Base-by-base conservation (phyloP, 2,888 invertebrate genomes). In the Cacoxenus indagator region DNA sequence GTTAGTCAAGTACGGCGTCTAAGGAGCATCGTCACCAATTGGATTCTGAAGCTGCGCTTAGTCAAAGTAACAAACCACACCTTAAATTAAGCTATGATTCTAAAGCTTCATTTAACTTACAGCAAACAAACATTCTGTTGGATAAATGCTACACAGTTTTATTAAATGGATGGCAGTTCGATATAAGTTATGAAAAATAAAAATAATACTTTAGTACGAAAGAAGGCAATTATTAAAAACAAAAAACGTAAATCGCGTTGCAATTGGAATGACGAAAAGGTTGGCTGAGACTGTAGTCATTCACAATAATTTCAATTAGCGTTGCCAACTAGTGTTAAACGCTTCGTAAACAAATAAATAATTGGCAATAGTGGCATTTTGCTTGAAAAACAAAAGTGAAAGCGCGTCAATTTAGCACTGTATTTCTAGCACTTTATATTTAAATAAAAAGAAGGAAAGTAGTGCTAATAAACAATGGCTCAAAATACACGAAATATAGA, bases 51-150 rank as follows among this genome's bases (percentile, higher is more conserved):
- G 71, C 70, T 65, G 59, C 62, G 71, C 76, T 74, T 76, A 81
- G 73, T 70, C 73, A 76, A 73, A 59, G 65, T 6, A 61, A 22
- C 59, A 64, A 81, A 81, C 80, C 80, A 80, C 80, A 83, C 80
- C 80, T 80, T 80, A 78, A 80, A 69, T 71, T 17, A 59, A 66
- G 57, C 59, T 24, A 48, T 14, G 26, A 64, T 5, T 51, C 48
- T 19, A 5, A 2, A 59, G 37, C 31, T 17, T 4, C 31, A 31
- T 59, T 59, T 14, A 31, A n/a, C 31, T 8, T 22, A 1, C 51
- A 51, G 6, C 9, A 1, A 9, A 22, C 19, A 51, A 9, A 19
- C 22, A 22, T 51, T 17, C 17, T 51, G n/a, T n/a, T n/a, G n/a
- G n/a, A n/a, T n/a, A n/a, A n/a, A n/a, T n/a, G n/a, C n/a, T n/a